Evolutionary conservation across 2,797 vertebrate genomes (phyloP), one percentile per base, ranked within the genome.

Genomic region (Acipenser oxyrinchus): DNA sequence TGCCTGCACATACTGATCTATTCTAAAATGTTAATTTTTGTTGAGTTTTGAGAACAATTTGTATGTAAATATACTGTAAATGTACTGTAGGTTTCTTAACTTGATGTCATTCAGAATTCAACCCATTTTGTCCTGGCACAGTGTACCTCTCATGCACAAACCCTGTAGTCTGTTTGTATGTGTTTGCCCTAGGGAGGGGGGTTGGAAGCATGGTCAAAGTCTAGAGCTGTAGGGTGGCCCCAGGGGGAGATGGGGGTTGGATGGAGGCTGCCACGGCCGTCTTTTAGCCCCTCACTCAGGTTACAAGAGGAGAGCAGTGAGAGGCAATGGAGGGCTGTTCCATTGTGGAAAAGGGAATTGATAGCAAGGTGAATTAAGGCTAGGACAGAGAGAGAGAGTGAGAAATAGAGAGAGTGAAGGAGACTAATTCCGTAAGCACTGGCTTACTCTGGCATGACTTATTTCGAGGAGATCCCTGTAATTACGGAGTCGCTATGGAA

Each of bases 401-500:
- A 37, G 37, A 37, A 5, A 37, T 4, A 37, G 37, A 37, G 37
- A 37, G 37, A 37, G 37, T 4, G 4, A 37, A 5, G 5, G 37
- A 37, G 37, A 37, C 3, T 4, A 37, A 37, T 37, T 37, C 37
- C 37, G 37, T 37, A 37, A 37, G 37, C 37, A 37, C 37, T 37
- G 37, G 37, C 61, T 74, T 15, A 62, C 49, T 61, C 51, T 68
- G 37, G 37, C 37, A 37, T 37, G 37, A 37, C 37, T 37, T 72
- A 62, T 73, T 73, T 65, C 71, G 67, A 70, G 71, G 63, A 75
- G 73, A 76, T 79, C 74, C 76, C 75, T 81, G 68, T 79, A 78
- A 79, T 79, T 82, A 81, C 66, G 76, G 75, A 71, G 75, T 70
- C 72, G 62, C 67, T 75, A 73, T 79, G 74, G 73, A 76, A 76